phyloP scores from a whole-genome alignment of 2,797 vertebrate species.

The Trichosurus vulpecula region DNA sequence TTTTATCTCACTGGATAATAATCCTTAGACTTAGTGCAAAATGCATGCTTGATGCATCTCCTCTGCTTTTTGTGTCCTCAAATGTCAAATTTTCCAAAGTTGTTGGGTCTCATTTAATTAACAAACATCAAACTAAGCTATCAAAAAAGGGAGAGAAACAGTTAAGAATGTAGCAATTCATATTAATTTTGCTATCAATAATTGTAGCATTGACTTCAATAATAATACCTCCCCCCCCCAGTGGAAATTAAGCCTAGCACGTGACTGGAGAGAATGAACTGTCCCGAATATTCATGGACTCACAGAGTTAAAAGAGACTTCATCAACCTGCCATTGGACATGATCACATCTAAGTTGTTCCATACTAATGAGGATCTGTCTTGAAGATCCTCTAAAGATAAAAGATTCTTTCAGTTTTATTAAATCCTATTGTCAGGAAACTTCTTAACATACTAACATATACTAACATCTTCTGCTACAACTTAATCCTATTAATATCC shows the following conservation, averaged over 20 bases:
- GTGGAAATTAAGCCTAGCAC: constrained; percentile 26
- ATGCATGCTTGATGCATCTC: constrained; percentile 23
- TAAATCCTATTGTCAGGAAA: not conserved
- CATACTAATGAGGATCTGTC: not conserved
- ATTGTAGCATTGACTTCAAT: not conserved
- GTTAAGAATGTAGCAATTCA: not conserved
- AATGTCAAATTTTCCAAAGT: constrained; percentile 19
- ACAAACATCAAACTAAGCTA: not conserved
- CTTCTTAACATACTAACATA: not conserved
- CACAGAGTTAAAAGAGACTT: constrained; percentile 9
- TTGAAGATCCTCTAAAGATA: not conserved
- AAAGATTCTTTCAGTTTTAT: not conserved
- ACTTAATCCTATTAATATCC: not conserved
- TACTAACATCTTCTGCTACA: not conserved
- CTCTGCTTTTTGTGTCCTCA: constrained; percentile 15
- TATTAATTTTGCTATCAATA: not conserved
- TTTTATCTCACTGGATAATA: constrained; percentile 25
- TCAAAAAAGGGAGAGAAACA: not conserved
- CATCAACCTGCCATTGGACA: not conserved
- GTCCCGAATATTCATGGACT: constrained; percentile 5
- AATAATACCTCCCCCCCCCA: constrained; percentile 6
- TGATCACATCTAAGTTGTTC: not conserved
- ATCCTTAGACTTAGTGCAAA: constrained; percentile 22
- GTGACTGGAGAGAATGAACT: constrained; percentile 23
- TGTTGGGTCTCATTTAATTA: constrained; percentile 14